phyloP scores from a whole-genome alignment of 2,888 invertebrate genomes.

The Steinernema hermaphroditum region DNA sequence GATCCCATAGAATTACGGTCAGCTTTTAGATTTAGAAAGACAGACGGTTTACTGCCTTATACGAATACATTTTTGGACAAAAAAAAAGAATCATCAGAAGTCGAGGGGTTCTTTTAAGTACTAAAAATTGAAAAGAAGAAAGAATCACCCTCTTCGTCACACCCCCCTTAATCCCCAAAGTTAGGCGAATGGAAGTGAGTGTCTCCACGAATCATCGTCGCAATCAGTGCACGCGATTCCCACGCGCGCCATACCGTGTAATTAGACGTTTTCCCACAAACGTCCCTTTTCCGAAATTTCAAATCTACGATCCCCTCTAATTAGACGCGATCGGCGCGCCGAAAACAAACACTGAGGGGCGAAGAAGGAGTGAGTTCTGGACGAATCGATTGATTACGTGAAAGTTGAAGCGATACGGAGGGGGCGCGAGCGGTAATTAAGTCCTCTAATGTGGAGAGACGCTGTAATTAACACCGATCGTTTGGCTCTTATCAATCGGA shows the following conservation, averaged over 20 bases:
- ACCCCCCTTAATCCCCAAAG: no score
- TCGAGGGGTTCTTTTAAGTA: no score
- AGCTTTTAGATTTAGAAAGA: no score
- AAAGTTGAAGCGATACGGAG: neutral
- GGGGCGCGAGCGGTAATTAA: conserved; percentile 9
- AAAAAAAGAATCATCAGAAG: no score
- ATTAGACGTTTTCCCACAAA: conserved; percentile 20
- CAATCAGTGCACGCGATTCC: conserved; percentile 15
- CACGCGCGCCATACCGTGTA: conserved; percentile 24
- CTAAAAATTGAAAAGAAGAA: no score
- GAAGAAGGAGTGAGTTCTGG: neutral
- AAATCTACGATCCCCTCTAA: neutral
- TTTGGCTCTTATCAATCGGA: neutral
- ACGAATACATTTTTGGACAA: no score
- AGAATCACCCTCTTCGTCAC: no score
- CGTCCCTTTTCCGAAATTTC: neutral
- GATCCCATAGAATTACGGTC: no score
- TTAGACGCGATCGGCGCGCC: neutral
- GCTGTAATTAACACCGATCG: neutral
- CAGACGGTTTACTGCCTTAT: no score
- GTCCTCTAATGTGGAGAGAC: neutral
- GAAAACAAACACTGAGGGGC: neutral
- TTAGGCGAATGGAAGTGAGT: neutral
- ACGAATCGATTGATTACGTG: conserved; percentile 9
- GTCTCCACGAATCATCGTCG: conserved; percentile 3